These are phyloP conservation scores for Diarsia rubi DNA, from an alignment of 2,888 invertebrate genomes.

Conservation along the genomic window DNA sequence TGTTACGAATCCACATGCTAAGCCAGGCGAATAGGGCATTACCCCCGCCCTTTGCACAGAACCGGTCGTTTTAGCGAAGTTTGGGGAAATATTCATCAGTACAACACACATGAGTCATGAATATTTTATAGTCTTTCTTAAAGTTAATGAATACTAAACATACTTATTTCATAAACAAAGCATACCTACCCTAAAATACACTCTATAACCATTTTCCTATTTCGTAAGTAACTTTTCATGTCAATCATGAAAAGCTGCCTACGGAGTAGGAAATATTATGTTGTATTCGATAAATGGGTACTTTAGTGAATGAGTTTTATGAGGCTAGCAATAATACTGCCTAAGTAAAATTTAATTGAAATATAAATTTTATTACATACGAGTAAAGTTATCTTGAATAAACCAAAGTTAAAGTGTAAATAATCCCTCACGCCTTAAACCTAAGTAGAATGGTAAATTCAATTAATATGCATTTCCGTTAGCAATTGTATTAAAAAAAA, in stretches of 20 bases:
- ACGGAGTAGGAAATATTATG: neutral
- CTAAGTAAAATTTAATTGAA: constrained; percentile 1
- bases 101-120: constrained; percentile 15
- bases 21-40: constrained; percentile 43
- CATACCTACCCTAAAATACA: too few species aligned
- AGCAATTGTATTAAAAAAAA: constrained; percentile 4
- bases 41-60: constrained; percentile 46
- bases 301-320: neutral
- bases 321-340: neutral
- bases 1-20: constrained; percentile 15
- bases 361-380: neutral
- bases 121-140: neutral
- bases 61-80: constrained; percentile 49
- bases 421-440: neutral
- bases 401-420: neutral
- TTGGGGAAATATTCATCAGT: constrained; percentile 38
- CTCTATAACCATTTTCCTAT: neutral
- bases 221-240: constrained; percentile 19
- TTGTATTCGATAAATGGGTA: constrained; percentile 2
- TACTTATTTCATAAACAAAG: neutral
- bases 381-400: neutral
- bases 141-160: neutral
- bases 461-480: constrained; percentile 33
- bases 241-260: constrained; percentile 4
- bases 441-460: constrained; percentile 4